Base-by-base conservation (phyloP, 2,888 invertebrate genomes). In the Parnassius mnemosyne region DNA sequence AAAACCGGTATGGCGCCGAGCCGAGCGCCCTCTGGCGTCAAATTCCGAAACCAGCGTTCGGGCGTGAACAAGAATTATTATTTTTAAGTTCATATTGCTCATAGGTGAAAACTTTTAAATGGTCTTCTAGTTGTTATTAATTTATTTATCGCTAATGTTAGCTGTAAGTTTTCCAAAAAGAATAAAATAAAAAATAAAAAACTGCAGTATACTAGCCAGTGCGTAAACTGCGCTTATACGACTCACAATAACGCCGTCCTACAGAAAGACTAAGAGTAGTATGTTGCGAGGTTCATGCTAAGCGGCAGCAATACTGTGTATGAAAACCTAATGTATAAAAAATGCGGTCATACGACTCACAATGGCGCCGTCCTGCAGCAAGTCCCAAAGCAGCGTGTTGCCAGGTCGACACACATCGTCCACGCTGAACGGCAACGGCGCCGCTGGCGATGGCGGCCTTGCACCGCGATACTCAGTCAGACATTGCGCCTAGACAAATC, bases 331-430 rank as follows among this genome's bases (percentile, higher is more conserved):
- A 56, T 13, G 12, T 34, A 56, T 41, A 56, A 56, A 49, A 3
- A 16, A 10, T 52, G 41, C 41, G 53, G 53, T 43, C 62, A 62
- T 53, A 46, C 41, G 68, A 92, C 94, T 93, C 89, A 95, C 95
- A 81, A 97, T 97, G 88, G 95, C 95, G 73, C 96, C 96, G 82
- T 98, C 98, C 84, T 98, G 98, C 68, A 98, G 90, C 67, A 98
- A 90, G 89, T 98, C 98, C 98, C 98, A 98, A 2, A 98, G 93
- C 66, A 98, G 88, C 9, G 98, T 98, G 81, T 96, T 97, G 1
- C 98, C 98, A 50, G 97, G 96, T 72, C 96, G 95, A 81, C 98
- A 98, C 41, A 98, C 97, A 74, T 96, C 94, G 69, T 94, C 95
- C 68, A 93, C 89, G 76, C 92, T 93, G 76, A 93, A 93, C 75